phyloP scores from a whole-genome alignment of 1,140 invertebrate species.

The Propsilocerus akamusi region DNA sequence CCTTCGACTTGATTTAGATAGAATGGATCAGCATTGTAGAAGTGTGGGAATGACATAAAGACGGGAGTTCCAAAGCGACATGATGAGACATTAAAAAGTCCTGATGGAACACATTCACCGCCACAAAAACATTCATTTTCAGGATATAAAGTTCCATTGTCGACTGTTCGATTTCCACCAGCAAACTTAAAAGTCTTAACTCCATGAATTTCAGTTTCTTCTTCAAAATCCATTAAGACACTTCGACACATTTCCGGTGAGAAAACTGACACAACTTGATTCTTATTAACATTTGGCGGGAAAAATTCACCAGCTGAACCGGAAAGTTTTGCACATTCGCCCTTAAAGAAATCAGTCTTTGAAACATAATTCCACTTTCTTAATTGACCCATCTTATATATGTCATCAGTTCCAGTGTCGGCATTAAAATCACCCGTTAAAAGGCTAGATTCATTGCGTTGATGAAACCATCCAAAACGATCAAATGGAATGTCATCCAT shows the following conservation, averaged over 20 bases:
- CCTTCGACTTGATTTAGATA: slow-evolving; percentile 45
- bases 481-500: slow-evolving; percentile 37
- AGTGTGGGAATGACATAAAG: slow-evolving; percentile 73
- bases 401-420: slow-evolving; percentile 38
- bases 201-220: slow-evolving; percentile 28
- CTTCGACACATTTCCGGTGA: slow-evolving; percentile 50
- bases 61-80: slow-evolving; percentile 59
- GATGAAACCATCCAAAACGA: slow-evolving; percentile 62
- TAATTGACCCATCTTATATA: slow-evolving; percentile 40
- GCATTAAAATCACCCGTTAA: slow-evolving; percentile 57
- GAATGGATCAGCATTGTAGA: slow-evolving; percentile 53
- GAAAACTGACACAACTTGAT: slow-evolving; percentile 36
- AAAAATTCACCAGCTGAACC: slow-evolving; percentile 64
- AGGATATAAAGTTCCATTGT: slow-evolving; percentile 34
- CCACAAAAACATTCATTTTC: slow-evolving; percentile 52
- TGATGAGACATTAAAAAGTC: slow-evolving; percentile 45
- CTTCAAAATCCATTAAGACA: slow-evolving; percentile 32
- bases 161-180: slow-evolving; percentile 31
- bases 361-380: slow-evolving; percentile 46
- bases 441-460: slow-evolving; percentile 53
- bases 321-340: slow-evolving; percentile 30
- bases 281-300: slow-evolving; percentile 35
- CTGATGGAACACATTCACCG: slow-evolving; percentile 45
- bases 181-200: slow-evolving; percentile 34
- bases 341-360: slow-evolving; percentile 35